phyloP scores from a whole-genome alignment of 2,113 vertebrate genomes.

The Rallus limicola region DNA sequence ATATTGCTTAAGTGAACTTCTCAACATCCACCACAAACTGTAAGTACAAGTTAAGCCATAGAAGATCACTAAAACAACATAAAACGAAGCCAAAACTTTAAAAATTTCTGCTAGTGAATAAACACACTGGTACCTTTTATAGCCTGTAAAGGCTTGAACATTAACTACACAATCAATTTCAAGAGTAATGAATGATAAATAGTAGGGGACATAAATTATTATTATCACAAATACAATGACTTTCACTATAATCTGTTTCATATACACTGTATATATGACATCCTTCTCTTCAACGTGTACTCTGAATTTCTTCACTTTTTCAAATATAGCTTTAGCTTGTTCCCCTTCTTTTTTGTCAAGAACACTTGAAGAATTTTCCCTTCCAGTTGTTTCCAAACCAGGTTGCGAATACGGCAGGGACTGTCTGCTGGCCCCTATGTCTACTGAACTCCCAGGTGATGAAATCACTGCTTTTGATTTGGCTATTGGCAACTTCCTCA shows the following conservation, averaged over 20 bases:
- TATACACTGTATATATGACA: constrained; percentile 82
- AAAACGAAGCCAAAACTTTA: constrained; percentile 83
- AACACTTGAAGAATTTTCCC: constrained; percentile 80
- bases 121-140: constrained; percentile 83
- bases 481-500: constrained; percentile 63
- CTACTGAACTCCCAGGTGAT: constrained; percentile 66
- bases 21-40: constrained; percentile 85
- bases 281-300: constrained; percentile 84
- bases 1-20: constrained; percentile 85
- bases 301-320: constrained; percentile 85
- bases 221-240: constrained; percentile 81
- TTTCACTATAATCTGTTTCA: constrained; percentile 86
- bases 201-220: constrained; percentile 81
- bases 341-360: constrained; percentile 87
- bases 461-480: constrained; percentile 73
- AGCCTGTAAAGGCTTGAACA: constrained; percentile 82
- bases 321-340: constrained; percentile 88
- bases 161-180: constrained; percentile 81
- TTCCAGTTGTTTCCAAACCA: constrained; percentile 74
- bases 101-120: constrained; percentile 84
- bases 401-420: constrained; percentile 69
- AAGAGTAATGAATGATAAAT: constrained; percentile 79
- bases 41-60: constrained; percentile 86
- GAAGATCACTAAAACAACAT: constrained; percentile 79
- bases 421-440: constrained; percentile 71